Evolutionary conservation across 2,113 vertebrate genomes (phyloP).

Genomic region (Lepus timidus): DNA sequence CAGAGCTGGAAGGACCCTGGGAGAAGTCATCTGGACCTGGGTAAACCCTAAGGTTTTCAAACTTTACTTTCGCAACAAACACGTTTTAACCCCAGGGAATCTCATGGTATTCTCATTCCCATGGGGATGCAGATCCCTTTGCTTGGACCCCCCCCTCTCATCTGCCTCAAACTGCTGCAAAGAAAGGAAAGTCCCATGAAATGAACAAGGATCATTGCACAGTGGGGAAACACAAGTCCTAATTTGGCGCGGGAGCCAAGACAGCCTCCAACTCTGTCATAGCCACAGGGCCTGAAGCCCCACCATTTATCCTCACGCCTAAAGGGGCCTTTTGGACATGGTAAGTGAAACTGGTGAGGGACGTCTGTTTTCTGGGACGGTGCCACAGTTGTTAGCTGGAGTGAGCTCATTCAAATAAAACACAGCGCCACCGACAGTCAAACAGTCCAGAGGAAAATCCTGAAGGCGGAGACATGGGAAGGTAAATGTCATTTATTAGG

Average conservation of each 20-base stretch:
- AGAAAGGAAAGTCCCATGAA: slow-evolving; percentile 22
- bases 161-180: slow-evolving; percentile 6
- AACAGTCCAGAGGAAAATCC: slow-evolving; percentile 45
- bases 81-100: neutral
- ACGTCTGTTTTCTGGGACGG: slow-evolving; percentile 4
- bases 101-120: neutral
- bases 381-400: slow-evolving; percentile 38
- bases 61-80: slow-evolving; percentile 57
- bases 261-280: neutral
- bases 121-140: neutral
- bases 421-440: slow-evolving; percentile 22
- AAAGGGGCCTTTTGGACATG: slow-evolving; percentile 40
- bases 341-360: neutral
- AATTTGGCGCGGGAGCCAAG: neutral
- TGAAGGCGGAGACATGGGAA: neutral
- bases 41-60: slow-evolving; percentile 54
- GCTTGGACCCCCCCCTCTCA: neutral
- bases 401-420: slow-evolving; percentile 72
- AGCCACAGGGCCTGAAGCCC: neutral
- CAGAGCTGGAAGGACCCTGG: slow-evolving; percentile 63
- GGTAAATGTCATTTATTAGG: neutral
- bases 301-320: neutral
- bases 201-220: neutral
- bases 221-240: neutral
- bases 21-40: slow-evolving; percentile 8